These are phyloP conservation scores for Conchocele bisecta DNA, from an alignment of 2,888 invertebrate species.

Conservation along the genomic window DNA sequence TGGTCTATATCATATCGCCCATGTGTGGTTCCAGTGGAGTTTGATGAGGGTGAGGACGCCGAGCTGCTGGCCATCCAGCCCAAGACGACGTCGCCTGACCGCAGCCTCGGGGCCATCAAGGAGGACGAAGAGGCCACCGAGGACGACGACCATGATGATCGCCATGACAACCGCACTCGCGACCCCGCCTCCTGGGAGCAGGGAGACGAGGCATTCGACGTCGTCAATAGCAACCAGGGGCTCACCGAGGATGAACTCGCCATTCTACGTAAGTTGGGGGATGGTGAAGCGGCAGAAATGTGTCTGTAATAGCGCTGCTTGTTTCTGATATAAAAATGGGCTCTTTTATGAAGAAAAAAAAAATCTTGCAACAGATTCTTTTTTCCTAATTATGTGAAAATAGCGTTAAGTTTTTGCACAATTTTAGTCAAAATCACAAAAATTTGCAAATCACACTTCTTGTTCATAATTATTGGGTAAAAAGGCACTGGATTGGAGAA, in stretches of 20 bases:
- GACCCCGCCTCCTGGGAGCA: slow-evolving; percentile 9
- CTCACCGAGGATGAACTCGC: slow-evolving; percentile 74
- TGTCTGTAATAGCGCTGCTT: too few relatives aligned
- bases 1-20: too few relatives aligned
- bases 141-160: slow-evolving; percentile 48
- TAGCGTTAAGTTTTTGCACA: too few relatives aligned
- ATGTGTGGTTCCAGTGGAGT: slow-evolving; percentile 52
- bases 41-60: slow-evolving; percentile 64
- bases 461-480: too few relatives aligned
- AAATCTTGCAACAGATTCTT: too few relatives aligned
- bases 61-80: slow-evolving; percentile 47
- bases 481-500: too few relatives aligned
- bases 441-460: too few relatives aligned
- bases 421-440: too few relatives aligned
- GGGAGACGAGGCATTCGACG: slow-evolving; percentile 62
- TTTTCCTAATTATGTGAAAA: too few relatives aligned
- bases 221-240: slow-evolving; percentile 58
- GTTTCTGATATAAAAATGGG: too few relatives aligned
- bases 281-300: too few relatives aligned
- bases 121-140: slow-evolving; percentile 75
- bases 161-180: slow-evolving; percentile 22
- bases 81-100: slow-evolving; percentile 64
- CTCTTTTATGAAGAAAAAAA: too few relatives aligned
- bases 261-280: slow-evolving; percentile 77
- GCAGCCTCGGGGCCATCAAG: slow-evolving; percentile 71